Evolutionary conservation across 2,113 vertebrate genomes (phyloP).

Genomic region (Odocoileus hemionus): DNA sequence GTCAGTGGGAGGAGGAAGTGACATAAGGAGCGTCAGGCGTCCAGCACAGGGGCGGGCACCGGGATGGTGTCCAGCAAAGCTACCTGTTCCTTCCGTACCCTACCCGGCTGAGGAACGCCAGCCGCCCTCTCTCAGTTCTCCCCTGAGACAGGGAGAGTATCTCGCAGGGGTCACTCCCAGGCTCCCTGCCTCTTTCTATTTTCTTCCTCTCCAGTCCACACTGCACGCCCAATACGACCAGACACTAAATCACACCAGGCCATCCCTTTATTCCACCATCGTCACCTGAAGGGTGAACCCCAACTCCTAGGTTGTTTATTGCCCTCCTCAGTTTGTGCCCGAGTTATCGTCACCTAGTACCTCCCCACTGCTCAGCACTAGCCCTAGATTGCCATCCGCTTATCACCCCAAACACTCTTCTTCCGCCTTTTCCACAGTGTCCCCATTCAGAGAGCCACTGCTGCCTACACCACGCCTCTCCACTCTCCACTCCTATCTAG

Average conservation of each 20-base stretch:
- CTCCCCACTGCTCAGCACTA: too few species aligned
- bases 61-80: too few species aligned
- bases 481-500: too few species aligned
- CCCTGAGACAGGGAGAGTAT: not conserved
- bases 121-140: not conserved
- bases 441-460: not conserved
- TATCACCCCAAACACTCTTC: too few species aligned
- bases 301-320: accelerated
- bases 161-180: not conserved
- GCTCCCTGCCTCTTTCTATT: not conserved
- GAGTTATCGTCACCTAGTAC: accelerated
- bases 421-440: accelerated
- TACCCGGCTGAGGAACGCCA: not conserved
- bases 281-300: not conserved
- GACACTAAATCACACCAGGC: not conserved
- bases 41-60: too few species aligned
- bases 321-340: not conserved
- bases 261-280: not conserved
- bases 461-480: accelerated
- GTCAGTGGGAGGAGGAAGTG: not conserved
- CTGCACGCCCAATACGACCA: not conserved
- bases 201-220: not conserved
- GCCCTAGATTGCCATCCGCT: accelerated
- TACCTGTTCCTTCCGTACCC: not conserved
- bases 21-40: too few species aligned